Evolutionary conservation across 2,888 invertebrate species (phyloP).

Genomic region (Alentia gelatinosa): DNA sequence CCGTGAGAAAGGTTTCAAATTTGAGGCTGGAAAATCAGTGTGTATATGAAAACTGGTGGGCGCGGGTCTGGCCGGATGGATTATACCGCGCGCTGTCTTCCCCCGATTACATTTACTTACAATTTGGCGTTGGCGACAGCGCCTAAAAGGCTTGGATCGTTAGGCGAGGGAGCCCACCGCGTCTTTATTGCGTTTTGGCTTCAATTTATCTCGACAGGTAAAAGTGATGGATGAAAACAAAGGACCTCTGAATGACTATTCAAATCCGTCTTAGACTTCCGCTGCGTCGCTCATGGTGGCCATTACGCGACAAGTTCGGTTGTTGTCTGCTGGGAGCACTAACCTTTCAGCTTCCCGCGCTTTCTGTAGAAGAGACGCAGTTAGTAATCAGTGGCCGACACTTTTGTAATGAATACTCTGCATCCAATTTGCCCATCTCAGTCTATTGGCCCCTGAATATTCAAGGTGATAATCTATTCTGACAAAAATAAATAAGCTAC

Average conservation of each 20-base stretch:
- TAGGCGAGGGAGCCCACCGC: neutral
- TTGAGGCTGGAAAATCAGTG: neutral
- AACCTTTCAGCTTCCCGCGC: conserved; percentile 34
- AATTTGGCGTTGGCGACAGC: conserved; percentile 3
- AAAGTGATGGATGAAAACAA: conserved; percentile 54
- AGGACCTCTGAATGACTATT: conserved; percentile 50
- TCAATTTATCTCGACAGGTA: conserved; percentile 48
- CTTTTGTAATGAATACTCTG: neutral
- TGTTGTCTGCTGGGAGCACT: conserved; percentile 8
- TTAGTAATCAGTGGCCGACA: neutral
- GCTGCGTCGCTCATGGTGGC: conserved; percentile 15
- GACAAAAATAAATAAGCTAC: no score
- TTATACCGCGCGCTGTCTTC: conserved; percentile 28
- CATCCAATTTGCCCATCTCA: neutral
- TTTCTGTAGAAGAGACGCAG: neutral
- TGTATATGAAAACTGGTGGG: neutral
- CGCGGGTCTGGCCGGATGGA: neutral
- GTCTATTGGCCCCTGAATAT: neutral
- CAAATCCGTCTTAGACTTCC: conserved; percentile 50
- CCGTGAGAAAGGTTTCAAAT: neutral
- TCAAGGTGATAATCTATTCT: no score
- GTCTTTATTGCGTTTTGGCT: conserved; percentile 51
- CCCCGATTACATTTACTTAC: conserved; percentile 49
- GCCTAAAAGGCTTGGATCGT: conserved; percentile 46
- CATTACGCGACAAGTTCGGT: neutral